A percentile compares a stretch with the other conserved stretches of the same genome.
These are phyloP conservation scores for Polyergus mexicanus DNA, from an alignment of 1,140 invertebrate species.

Conservation along the genomic window DNA sequence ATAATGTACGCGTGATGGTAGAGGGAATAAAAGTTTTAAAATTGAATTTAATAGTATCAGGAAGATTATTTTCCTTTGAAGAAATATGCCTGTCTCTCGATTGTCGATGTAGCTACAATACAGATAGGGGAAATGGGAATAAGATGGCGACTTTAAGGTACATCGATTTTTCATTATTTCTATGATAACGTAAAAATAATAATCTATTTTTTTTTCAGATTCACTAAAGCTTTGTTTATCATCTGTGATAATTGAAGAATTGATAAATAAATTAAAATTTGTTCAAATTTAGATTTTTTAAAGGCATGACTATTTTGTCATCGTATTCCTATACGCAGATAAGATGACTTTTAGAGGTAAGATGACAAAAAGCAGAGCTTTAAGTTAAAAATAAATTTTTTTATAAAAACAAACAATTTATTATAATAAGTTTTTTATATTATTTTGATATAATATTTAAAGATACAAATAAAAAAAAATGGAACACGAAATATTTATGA, in stretches of 20 bases:
- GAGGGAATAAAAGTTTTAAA: conserved; percentile 84
- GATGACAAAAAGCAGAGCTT: no score
- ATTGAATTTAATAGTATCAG: conserved; percentile 86
- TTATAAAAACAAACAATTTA: no score
- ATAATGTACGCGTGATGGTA: conserved; percentile 42
- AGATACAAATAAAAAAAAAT: no score
- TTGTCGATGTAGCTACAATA: conserved; percentile 64
- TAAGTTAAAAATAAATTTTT: no score
- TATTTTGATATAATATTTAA: no score
- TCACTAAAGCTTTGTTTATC: background rate
- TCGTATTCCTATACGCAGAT: background rate
- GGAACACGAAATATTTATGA: no score
- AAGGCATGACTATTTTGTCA: background rate
- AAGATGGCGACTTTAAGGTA: no score
- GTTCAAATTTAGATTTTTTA: background rate
- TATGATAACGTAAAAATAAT: no score
- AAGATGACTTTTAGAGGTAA: background rate
- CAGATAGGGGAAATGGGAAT: background rate
- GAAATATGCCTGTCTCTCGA: conserved; percentile 82
- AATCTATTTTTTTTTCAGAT: no score
- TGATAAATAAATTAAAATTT: background rate
- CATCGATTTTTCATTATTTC: conserved; percentile 35
- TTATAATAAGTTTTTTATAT: no score
- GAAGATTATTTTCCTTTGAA: conserved; percentile 84
- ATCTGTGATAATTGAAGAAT: background rate